These are phyloP conservation scores for Mizuhopecten yessoensis DNA, from an alignment of 1,140 invertebrate genomes.

Conservation along the genomic window DNA sequence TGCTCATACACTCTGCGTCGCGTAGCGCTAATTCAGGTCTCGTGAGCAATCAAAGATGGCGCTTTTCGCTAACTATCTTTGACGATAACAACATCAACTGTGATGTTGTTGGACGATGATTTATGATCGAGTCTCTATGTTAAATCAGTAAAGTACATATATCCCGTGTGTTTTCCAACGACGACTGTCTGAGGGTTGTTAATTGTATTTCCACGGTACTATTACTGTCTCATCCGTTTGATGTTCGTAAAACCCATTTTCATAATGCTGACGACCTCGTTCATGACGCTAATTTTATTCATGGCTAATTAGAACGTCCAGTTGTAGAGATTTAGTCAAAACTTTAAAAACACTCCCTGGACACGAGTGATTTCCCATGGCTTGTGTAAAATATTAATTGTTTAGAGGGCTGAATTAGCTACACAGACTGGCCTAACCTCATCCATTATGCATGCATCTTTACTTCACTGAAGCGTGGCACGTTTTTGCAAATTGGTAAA, in stretches of 20 bases:
- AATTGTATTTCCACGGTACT: constrained; percentile 5
- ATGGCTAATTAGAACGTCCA: constrained; percentile 26
- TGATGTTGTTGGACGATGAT: neutral
- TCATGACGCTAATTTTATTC: neutral
- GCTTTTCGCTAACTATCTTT: neutral
- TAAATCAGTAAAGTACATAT: constrained; percentile 35
- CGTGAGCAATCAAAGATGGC: too few species aligned
- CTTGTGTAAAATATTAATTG: constrained; percentile 36
- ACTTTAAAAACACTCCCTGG: constrained; percentile 33
- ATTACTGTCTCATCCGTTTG: constrained; percentile 11
- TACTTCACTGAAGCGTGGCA: neutral
- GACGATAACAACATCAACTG: neutral
- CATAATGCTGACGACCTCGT: neutral
- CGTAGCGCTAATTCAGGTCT: too few species aligned
- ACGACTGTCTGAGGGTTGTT: neutral
- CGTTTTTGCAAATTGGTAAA: constrained; percentile 34
- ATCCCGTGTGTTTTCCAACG: neutral
- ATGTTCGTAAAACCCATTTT: neutral
- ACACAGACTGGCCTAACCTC: constrained; percentile 19
- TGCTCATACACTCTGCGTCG: too few species aligned
- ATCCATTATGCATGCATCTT: constrained; percentile 30
- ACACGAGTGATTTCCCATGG: constrained; percentile 4
- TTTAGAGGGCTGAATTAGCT: constrained; percentile 18
- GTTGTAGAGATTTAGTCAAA: constrained; percentile 39
- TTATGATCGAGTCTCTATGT: neutral